Base-by-base conservation (phyloP, 2,888 invertebrate genomes). In the Lomographa bimaculata region DNA sequence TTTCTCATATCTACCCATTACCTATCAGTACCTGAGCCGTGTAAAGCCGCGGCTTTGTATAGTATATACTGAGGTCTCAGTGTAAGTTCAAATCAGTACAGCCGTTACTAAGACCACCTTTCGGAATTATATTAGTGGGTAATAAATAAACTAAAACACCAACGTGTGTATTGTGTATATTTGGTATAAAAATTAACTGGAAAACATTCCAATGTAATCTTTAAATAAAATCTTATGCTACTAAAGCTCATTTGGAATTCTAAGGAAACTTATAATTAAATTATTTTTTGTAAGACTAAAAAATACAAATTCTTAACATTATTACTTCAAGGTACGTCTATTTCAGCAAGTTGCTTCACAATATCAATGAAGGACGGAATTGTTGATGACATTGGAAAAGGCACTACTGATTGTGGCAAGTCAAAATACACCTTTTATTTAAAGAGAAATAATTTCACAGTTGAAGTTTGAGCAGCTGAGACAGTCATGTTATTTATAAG, bases 131-230 rank as follows among this genome's bases (percentile, higher is more conserved):
- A n/a, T n/a, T n/a, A n/a, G n/a, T n/a, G n/a, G n/a, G n/a, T n/a
- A n/a, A n/a, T n/a, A n/a, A n/a, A n/a, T n/a, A n/a, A n/a, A n/a
- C n/a, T n/a, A n/a, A n/a, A n/a, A n/a, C n/a, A n/a, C n/a, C n/a
- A n/a, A n/a, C n/a, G n/a, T n/a, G n/a, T n/a, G n/a, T n/a, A 67
- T 30, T 63, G 66, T 71, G 71, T 87, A 82, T 87, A 86, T 87
- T 87, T 87, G 87, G 87, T 84, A 84, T 83, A 84, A 85, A 81
- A 79, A 71, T 70, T 71, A 71, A 72, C 70, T 69, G 71, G 75
- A 69, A 71, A 64, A 46, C 65, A 64, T 63, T 63, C 71, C 71
- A 72, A 72, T 65, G 66, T 67, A 70, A 77, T 67, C 71, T 64
- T 71, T 63, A 71, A 68, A 64, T 71, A 72, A 42, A 64, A 55